These are phyloP conservation scores for Camarhynchus parvulus DNA, from an alignment of 2,113 vertebrate genomes.

Conservation along the genomic window DNA sequence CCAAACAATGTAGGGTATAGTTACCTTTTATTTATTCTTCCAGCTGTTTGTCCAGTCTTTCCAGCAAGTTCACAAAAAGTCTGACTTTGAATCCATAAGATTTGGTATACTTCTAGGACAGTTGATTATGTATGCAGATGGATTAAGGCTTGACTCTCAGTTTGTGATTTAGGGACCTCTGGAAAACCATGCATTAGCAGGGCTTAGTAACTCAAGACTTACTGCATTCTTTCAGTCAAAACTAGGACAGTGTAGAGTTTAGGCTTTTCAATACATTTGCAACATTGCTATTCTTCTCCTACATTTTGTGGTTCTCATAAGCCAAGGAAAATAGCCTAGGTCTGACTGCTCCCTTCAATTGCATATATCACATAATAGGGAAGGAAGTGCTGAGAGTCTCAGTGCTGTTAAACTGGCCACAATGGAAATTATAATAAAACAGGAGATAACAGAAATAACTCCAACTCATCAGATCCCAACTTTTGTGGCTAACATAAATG, in stretches of 20 bases:
- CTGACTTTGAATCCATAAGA: neutral
- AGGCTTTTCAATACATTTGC: neutral
- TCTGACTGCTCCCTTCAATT: neutral
- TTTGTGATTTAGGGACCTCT: neutral
- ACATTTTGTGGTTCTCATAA: neutral
- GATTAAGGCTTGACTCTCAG: neutral
- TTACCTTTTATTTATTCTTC: conserved; percentile 4
- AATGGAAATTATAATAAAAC: neutral
- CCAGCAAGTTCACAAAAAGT: neutral
- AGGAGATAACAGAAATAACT: neutral
- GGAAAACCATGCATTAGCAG: neutral
- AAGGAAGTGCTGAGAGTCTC: neutral
- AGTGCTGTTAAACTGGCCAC: neutral
- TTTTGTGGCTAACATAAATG: neutral
- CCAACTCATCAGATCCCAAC: neutral
- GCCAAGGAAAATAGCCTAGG: neutral
- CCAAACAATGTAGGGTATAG: neutral
- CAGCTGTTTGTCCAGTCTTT: conserved; percentile 12
- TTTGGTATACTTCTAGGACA: neutral
- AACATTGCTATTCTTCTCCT: neutral
- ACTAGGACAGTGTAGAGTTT: neutral
- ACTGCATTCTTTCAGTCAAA: neutral
- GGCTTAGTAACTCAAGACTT: neutral
- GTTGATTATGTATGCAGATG: neutral
- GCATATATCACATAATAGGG: neutral